phyloP scores from a whole-genome alignment of 2,797 vertebrate species.

The Peromyscus melanophrys region DNA sequence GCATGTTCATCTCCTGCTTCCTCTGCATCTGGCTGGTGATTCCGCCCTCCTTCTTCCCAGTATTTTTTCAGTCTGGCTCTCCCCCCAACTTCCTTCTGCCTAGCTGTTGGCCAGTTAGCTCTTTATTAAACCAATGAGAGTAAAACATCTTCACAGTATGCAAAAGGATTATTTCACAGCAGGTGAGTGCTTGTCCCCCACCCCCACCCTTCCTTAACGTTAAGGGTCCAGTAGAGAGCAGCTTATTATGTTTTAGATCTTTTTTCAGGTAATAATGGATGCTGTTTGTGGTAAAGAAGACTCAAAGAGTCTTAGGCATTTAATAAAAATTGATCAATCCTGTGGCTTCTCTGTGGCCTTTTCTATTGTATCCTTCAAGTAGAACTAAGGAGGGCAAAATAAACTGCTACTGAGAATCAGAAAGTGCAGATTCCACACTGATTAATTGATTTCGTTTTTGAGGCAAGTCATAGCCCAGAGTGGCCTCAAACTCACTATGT shows the following conservation, averaged over 20 bases:
- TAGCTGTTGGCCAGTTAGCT: not conserved
- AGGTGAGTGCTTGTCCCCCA: not conserved
- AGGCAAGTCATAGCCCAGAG: not conserved
- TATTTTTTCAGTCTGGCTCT: not conserved
- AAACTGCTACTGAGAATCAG: constrained; percentile 22
- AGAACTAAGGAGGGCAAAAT: constrained; percentile 25
- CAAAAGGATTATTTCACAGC: not conserved
- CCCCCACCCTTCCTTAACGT: not conserved
- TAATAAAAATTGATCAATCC: not conserved
- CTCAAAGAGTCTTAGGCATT: not conserved
- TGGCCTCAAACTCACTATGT: not conserved
- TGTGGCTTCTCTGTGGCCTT: not conserved
- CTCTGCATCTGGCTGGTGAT: not conserved
- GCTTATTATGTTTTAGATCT: not conserved
- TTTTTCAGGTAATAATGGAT: not conserved
- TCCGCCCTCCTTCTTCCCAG: not conserved
- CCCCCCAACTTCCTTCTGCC: not conserved
- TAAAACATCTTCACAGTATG: not conserved
- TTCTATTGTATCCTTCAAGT: not conserved
- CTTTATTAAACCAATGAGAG: not conserved
- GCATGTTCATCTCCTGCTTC: not conserved
- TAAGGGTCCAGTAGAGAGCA: not conserved
- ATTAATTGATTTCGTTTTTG: not conserved
- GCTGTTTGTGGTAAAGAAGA: not conserved
- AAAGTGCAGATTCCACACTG: not conserved